Base-by-base conservation (phyloP, 1,140 invertebrate genomes). In the Drosophila kanapiae region DNA sequence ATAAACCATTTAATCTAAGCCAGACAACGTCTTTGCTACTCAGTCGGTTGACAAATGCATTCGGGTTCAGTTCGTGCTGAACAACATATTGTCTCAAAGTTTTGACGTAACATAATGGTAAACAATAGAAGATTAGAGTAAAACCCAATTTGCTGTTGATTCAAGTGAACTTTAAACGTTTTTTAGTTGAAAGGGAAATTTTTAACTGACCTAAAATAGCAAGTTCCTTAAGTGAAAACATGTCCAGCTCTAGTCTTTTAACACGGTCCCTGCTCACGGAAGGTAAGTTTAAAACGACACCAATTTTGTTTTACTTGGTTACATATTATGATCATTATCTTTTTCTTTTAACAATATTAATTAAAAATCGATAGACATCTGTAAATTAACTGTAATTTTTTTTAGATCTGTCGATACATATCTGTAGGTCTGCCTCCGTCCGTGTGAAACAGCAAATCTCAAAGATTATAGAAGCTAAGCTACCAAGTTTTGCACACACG, bases 121-220 rank as follows among this genome's bases (percentile, higher is more conserved):
- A 43, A 48, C 65, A 48, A 10, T 14, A 16, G 33, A 23, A 38
- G 51, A 35, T 27, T 54, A 9, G n/a, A 49, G 33, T 14, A 18
- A 14, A 13, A 47, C 6, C 48, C 23, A 11, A 57, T 23, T 27
- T 18, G n/a, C 18, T 77, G 49, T 78, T 78, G 57, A 68, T 3
- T 61, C 75, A 78, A 78, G 74, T 78, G 75, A 48, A 37, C 13
- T 54, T 27, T 9, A 8, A 13, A 9, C 31, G 3, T 8, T 60
- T 2, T 2, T 9, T 10, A 29, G 18, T 62, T 54, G 31, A 74
- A 75, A 75, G 40, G 64, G 38, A 56, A 53, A 68, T 4, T 57
- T 56, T 23, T 0, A 29, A 40, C 1, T 51, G 27, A 64, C 31
- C 47, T 54, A 4, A 23, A 65, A 68, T 35, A 56, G 1, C 16